Evolutionary conservation across 2,113 vertebrate genomes (phyloP).

Genomic region (Eonycteris spelaea): DNA sequence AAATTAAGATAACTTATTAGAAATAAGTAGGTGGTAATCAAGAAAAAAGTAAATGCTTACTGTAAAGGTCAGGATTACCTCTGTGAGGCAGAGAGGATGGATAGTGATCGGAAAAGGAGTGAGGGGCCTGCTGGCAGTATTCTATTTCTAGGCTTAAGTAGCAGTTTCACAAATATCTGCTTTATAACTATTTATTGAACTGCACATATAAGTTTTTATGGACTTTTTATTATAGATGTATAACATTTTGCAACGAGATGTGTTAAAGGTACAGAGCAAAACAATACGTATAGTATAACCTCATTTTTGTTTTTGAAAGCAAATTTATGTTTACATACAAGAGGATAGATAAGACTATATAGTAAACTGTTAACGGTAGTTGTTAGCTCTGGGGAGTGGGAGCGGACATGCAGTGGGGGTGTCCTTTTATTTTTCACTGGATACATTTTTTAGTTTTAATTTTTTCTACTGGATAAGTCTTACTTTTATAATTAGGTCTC

Average conservation of each 20-base stretch:
- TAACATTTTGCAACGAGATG: background rate
- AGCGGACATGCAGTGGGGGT: background rate
- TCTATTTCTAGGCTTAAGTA: background rate
- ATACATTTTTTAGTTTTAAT: background rate
- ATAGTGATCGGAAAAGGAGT: background rate
- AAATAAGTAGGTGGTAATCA: background rate
- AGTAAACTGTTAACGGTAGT: background rate
- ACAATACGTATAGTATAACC: background rate
- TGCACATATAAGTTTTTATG: background rate
- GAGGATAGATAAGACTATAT: background rate
- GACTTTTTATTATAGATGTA: background rate
- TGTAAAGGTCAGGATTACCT: background rate
- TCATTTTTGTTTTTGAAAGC: background rate
- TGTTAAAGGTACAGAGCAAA: conserved; percentile 6
- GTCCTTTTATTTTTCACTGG: background rate
- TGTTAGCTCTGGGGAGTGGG: background rate
- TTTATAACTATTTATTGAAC: background rate
- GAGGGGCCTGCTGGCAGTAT: background rate
- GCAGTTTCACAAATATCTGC: background rate
- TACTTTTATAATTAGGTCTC: background rate
- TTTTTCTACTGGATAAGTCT: background rate
- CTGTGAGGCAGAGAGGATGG: background rate
- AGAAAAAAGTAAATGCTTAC: background rate
- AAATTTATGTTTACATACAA: conserved; percentile 3
- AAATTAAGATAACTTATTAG: background rate